Evolutionary conservation across 92 coral and sea anemone genomes (phyloP), one percentile per base, ranked within the genome.

Genomic region (Zoanthus gigantus): DNA sequence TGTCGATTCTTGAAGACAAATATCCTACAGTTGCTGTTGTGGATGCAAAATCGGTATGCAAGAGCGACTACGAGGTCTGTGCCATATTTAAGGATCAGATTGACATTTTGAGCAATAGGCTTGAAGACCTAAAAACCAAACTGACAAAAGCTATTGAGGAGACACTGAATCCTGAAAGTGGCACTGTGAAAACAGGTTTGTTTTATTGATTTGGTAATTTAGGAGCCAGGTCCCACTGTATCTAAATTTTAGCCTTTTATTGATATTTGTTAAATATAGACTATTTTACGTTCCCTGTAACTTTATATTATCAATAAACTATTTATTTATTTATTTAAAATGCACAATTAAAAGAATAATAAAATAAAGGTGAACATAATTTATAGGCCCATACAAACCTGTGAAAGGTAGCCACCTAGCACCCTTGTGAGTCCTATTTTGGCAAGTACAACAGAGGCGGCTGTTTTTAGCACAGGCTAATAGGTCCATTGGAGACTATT

Each of bases 131-230:
- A 78, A 52, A 57, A 15, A 78, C 58, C 71, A 78, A 15, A 58
- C 83, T 56, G 69, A 78, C 30, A 28, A 45, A 73, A n/a, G 79
- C 57, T 9, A 46, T 46, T 47, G 57, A 74, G 79, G 79, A 74
- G 79, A 45, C 58, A 74, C 79, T 74, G 57, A 74, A 74, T 72
- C 53, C 76, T 72, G 76, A 72, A 72, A 72, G 76, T 72, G 76
- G 76, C 76, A 72, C 76, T 72, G 76, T 72, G 76, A 72, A 72
- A 72, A 72, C 9, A 72, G 54, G 76, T 72, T 72, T 72, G 53
- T 37, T 72, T 72, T 72, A 72, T 72, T 72, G 76, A 72, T 72
- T 72, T 72, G 76, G 76, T 37, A 72, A 72, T 72, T 15, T 12
- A 72, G 76, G 76, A 72, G 28, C 52, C 76, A 72, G 42, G 42